phyloP scores from a whole-genome alignment of 2,113 vertebrate genomes.

The Piliocolobus tephrosceles region DNA sequence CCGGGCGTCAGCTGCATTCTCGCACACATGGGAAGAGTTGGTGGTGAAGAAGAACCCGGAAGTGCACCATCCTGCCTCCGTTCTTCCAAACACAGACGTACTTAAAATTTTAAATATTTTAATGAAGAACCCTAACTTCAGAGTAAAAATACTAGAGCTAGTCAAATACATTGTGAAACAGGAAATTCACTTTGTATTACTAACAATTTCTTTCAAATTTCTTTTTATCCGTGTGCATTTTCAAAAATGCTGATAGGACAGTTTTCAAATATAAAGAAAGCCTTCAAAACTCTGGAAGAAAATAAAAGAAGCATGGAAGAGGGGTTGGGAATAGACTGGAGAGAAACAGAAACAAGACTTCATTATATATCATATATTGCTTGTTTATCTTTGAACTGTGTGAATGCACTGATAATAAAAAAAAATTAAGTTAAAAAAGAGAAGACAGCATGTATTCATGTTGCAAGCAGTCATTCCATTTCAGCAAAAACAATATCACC shows the following conservation, averaged over 20 bases:
- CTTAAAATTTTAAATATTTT: constrained; percentile 1
- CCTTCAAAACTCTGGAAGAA: constrained; percentile 37
- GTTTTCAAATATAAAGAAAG: constrained; percentile 39
- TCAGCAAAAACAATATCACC: constrained; percentile 9
- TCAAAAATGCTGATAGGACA: background rate
- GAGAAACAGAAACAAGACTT: background rate
- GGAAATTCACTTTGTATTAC: constrained; percentile 14
- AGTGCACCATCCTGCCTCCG: no score
- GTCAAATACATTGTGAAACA: background rate
- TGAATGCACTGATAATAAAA: constrained; percentile 45
- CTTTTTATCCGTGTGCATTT: background rate
- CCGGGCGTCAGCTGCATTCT: no score
- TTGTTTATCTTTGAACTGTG: background rate
- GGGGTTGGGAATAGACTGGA: background rate
- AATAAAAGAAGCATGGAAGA: background rate
- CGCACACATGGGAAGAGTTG: no score
- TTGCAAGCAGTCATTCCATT: constrained; percentile 4
- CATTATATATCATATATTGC: background rate
- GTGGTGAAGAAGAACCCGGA: no score
- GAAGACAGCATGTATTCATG: background rate
- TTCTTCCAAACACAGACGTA: background rate
- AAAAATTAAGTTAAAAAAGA: constrained; percentile 3
- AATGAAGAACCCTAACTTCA: constrained; percentile 11
- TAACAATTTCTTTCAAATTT: constrained; percentile 14
- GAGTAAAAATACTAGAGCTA: background rate